Evolutionary conservation across 2,888 invertebrate species (phyloP).

Genomic region (Meiosimyza decipiens): DNA sequence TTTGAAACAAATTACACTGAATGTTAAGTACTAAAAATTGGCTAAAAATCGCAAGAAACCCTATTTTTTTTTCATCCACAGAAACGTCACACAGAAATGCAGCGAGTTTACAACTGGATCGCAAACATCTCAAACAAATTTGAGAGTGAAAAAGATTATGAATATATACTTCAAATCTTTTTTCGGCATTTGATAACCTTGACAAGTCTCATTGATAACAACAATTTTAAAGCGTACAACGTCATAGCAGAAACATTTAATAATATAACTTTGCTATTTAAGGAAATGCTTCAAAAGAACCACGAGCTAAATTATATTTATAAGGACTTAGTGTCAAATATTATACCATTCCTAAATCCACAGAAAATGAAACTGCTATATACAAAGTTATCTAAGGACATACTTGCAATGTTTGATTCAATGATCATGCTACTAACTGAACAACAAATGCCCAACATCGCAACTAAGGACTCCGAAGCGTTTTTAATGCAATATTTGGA

Average conservation of each 20-base stretch:
- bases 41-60: too few species aligned
- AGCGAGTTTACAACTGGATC: slow-evolving; percentile 48
- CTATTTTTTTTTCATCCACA: slow-evolving; percentile 24
- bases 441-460: slow-evolving; percentile 16
- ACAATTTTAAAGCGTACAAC: slow-evolving; percentile 2
- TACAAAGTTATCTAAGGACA: not conserved
- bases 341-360: slow-evolving; percentile 48
- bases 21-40: not conserved
- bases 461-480: slow-evolving; percentile 34
- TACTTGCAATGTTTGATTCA: slow-evolving; percentile 35
- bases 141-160: slow-evolving; percentile 47
- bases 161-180: slow-evolving; percentile 49
- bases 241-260: slow-evolving; percentile 42
- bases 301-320: slow-evolving; percentile 38
- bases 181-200: slow-evolving; percentile 50
- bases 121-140: slow-evolving; percentile 45
- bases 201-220: slow-evolving; percentile 26
- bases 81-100: slow-evolving; percentile 46
- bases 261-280: slow-evolving; percentile 49
- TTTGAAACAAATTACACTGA: too few species aligned
- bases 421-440: slow-evolving; percentile 37
- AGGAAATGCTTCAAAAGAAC: slow-evolving; percentile 46
- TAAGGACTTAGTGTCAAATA: slow-evolving; percentile 44
- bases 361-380: slow-evolving; percentile 39
- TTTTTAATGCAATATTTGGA: slow-evolving; percentile 50